Conservation (phyloP, 2,797 vertebrate species). For the Lepus townsendii region DNA sequence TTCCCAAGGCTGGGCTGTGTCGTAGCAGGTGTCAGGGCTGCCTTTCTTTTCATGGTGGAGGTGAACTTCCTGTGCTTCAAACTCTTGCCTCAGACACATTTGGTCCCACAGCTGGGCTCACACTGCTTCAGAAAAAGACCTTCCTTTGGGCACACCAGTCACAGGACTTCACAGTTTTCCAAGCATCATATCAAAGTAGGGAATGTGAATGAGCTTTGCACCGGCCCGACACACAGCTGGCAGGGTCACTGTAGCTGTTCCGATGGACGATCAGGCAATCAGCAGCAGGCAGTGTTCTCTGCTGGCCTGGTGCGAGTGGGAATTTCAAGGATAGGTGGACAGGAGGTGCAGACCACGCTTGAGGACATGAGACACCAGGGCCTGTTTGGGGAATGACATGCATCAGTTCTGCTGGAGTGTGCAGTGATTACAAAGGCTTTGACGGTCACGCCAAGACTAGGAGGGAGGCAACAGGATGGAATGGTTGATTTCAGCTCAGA, state of each 20-base stretch:
- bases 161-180: background rate
- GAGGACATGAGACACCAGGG: background rate
- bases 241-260: background rate
- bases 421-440: background rate
- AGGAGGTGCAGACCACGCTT: background rate
- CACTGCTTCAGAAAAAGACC: background rate
- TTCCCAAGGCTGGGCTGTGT: background rate
- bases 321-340: background rate
- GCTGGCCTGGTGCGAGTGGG: background rate
- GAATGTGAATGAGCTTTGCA: background rate
- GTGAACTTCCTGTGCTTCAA: background rate
- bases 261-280: background rate
- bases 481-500: background rate
- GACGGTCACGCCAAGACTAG: background rate
- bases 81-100: constrained; percentile 4
- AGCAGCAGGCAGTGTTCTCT: background rate
- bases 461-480: background rate
- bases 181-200: background rate
- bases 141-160: background rate
- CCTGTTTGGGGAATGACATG: background rate
- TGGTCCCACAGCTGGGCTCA: constrained; percentile 18
- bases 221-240: background rate
- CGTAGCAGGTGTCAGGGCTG: background rate
- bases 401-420: background rate
- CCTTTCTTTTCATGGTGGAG: constrained; percentile 1